Base-by-base conservation (phyloP, 35 echinoderm and acorn worm genomes). In the Anneissia japonica region DNA sequence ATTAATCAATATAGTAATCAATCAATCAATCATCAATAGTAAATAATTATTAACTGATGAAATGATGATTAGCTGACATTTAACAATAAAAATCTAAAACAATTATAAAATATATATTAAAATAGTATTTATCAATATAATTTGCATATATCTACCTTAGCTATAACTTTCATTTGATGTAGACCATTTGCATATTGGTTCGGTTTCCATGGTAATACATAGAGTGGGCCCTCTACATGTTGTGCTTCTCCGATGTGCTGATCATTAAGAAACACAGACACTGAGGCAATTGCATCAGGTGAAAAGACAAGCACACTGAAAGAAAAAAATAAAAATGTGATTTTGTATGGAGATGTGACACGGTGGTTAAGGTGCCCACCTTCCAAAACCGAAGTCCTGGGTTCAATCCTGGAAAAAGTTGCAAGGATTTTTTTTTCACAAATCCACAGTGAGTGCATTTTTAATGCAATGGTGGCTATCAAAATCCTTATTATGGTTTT, bases 291-390 rank as follows among this genome's bases (percentile, higher is more conserved):
- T 82, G 55, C 35, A 45, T 72, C 40, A 30, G 90, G 92, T 87
- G 96, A 99, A 82, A 89, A 94, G 1, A 99, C 79, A 76, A 99
- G 84, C 80, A 99, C 87, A 38, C 96, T 99, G 77, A 35, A 37
- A 46, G 38, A 88, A 31, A 30, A 78, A 0, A 46, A n/a, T n/a
- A n/a, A n/a, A n/a, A n/a, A n/a, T n/a, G n/a, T n/a, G n/a, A n/a
- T n/a, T n/a, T n/a, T n/a, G n/a, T n/a, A n/a, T n/a, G n/a, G n/a
- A n/a, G n/a, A n/a, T n/a, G n/a, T n/a, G n/a, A n/a, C n/a, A n/a
- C n/a, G n/a, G n/a, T n/a, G n/a, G n/a, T n/a, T n/a, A n/a, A n/a
- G n/a, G n/a, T n/a, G n/a, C n/a, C n/a, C n/a, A n/a, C n/a, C n/a
- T n/a, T n/a, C n/a, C n/a, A n/a, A n/a, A n/a, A n/a, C n/a, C n/a